These are phyloP conservation scores for Pachycephus smyrnensis DNA, from an alignment of 2,888 invertebrate genomes.

Conservation along the genomic window DNA sequence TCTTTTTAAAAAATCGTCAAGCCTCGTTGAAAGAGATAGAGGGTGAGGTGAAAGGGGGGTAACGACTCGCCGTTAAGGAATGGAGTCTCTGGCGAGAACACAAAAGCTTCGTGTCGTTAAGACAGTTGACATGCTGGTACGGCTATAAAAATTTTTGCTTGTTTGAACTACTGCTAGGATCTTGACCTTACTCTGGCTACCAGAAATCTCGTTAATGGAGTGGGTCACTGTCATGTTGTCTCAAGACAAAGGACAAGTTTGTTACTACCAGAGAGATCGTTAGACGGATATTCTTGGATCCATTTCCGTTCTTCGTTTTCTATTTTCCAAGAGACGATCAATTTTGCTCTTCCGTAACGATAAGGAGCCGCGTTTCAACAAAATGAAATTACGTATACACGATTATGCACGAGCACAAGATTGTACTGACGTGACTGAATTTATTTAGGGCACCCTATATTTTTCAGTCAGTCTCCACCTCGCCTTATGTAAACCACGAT, in stretches of 20 bases:
- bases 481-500: conserved; percentile 8
- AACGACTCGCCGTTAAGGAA: not conserved
- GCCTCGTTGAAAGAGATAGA: not conserved
- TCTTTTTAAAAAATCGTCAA: no score
- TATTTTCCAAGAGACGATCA: not conserved
- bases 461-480: conserved; percentile 2
- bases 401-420: not conserved
- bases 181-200: not conserved
- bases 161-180: not conserved
- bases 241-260: not conserved
- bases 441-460: conserved; percentile 6
- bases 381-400: not conserved
- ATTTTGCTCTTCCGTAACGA: not conserved
- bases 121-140: not conserved
- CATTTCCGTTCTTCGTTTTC: not conserved
- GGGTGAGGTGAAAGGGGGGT: not conserved
- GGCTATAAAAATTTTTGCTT: not conserved
- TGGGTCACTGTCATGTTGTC: not conserved
- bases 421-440: not conserved
- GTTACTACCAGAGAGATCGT: not conserved
- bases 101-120: not conserved
- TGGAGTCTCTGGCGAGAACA: not conserved
- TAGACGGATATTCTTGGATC: not conserved
- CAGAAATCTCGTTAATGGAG: not conserved
- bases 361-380: not conserved